phyloP scores from a whole-genome alignment of 2,113 vertebrate genomes.

The Mormyrus iriodes region DNA sequence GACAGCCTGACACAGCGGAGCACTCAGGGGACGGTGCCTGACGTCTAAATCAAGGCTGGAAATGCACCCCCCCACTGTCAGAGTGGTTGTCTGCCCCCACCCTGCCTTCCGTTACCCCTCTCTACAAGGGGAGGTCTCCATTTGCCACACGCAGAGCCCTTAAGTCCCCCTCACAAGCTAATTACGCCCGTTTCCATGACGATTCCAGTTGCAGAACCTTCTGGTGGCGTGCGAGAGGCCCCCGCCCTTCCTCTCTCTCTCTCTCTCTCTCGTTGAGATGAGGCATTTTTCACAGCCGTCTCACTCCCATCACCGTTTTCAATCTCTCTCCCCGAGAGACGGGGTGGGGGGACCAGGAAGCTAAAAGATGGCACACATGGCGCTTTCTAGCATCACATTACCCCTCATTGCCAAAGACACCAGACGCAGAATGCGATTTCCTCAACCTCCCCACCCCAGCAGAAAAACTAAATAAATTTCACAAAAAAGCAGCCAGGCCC shows the following conservation, averaged over 20 bases:
- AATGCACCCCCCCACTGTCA: conserved; percentile 16
- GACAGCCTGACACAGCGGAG: background rate
- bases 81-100: background rate
- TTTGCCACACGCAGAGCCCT: background rate
- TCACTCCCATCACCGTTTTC: background rate
- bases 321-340: background rate
- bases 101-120: conserved; percentile 25
- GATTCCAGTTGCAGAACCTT: conserved; percentile 8
- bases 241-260: background rate
- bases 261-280: background rate
- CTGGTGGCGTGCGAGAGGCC: background rate
- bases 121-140: background rate
- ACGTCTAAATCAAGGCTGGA: conserved; percentile 43
- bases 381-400: background rate
- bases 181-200: conserved; percentile 21
- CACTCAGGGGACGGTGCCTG: conserved; percentile 31
- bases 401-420: background rate
- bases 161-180: conserved; percentile 5
- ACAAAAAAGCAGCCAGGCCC: background rate
- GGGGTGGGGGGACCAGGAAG: background rate
- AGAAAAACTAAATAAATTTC: background rate
- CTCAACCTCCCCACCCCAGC: background rate
- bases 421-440: background rate
- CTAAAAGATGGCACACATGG: background rate
- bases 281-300: background rate